Conservation (phyloP, 2,797 vertebrate species). For the Gymnoscopelus braueri region DNA sequence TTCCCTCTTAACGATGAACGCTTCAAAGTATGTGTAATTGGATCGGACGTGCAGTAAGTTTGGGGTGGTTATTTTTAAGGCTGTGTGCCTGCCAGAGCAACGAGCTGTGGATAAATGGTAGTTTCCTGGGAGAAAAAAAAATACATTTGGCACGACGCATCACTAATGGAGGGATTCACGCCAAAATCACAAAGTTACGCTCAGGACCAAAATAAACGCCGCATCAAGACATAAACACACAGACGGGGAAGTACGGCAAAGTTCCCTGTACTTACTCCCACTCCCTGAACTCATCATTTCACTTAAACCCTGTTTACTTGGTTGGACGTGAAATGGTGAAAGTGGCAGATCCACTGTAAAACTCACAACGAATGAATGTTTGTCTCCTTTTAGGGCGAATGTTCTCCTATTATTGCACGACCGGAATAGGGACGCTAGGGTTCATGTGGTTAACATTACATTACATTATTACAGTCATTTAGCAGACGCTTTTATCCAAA, state of each 20-base stretch:
- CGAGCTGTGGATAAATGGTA: constrained; percentile 74
- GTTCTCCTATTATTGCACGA: no score
- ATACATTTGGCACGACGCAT: constrained; percentile 77
- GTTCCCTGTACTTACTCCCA: constrained; percentile 72
- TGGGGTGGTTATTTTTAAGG: constrained; percentile 69
- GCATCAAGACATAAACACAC: constrained; percentile 75
- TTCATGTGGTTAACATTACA: no score
- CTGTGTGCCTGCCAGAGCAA: constrained; percentile 72
- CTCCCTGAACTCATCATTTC: background rate
- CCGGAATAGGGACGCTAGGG: no score
- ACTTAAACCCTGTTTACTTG: background rate
- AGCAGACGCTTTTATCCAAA: no score
- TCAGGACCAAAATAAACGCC: constrained; percentile 74
- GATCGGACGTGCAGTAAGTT: constrained; percentile 78
- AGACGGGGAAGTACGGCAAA: constrained; percentile 65
- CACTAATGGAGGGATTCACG: constrained; percentile 75
- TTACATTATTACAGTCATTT: no score
- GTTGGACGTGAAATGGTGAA: no score
- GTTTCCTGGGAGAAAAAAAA: constrained; percentile 73
- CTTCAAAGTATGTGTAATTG: constrained; percentile 78
- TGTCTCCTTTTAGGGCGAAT: no score
- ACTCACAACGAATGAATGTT: no score
- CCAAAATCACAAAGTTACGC: constrained; percentile 77
- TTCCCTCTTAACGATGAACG: constrained; percentile 63
- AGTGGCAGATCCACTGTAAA: no score